phyloP scores from a whole-genome alignment of 2,113 vertebrate species.

The Pycnonotus jocosus region DNA sequence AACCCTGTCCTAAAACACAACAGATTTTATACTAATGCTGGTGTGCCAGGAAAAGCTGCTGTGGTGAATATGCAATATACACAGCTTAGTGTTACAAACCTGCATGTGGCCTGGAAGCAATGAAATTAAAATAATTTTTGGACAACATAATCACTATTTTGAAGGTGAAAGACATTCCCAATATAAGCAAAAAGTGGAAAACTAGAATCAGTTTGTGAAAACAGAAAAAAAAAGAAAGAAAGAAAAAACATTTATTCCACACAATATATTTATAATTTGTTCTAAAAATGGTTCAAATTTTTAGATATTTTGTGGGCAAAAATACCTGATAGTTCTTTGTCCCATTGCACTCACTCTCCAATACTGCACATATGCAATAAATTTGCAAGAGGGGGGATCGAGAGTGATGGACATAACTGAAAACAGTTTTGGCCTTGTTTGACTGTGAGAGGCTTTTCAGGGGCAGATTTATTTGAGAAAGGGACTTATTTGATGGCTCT shows the following conservation, averaged over 20 bases:
- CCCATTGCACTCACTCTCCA: not conserved
- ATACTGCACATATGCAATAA: not conserved
- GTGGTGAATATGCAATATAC: not conserved
- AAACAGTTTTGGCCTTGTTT: not conserved
- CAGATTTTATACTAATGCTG: not conserved
- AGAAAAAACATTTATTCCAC: rapidly evolving
- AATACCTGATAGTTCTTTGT: not conserved
- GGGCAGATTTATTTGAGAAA: slow-evolving; percentile 13
- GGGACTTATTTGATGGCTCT: not conserved
- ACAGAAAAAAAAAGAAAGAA: not conserved
- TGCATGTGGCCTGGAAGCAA: not conserved
- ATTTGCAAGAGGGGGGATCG: not conserved
- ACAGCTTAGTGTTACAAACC: not conserved
- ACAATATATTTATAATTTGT: not conserved
- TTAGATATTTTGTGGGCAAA: not conserved
- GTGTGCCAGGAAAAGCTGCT: not conserved
- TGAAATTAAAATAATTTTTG: not conserved
- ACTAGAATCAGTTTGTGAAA: not conserved
- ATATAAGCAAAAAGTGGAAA: not conserved
- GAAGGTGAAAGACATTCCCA: not conserved
- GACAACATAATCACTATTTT: not conserved
- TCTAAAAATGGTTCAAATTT: not conserved
- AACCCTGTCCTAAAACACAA: not conserved
- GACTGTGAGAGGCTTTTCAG: not conserved
- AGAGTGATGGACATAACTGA: not conserved